phyloP scores from a whole-genome alignment of 2,113 vertebrate species.

The Coturnix japonica region DNA sequence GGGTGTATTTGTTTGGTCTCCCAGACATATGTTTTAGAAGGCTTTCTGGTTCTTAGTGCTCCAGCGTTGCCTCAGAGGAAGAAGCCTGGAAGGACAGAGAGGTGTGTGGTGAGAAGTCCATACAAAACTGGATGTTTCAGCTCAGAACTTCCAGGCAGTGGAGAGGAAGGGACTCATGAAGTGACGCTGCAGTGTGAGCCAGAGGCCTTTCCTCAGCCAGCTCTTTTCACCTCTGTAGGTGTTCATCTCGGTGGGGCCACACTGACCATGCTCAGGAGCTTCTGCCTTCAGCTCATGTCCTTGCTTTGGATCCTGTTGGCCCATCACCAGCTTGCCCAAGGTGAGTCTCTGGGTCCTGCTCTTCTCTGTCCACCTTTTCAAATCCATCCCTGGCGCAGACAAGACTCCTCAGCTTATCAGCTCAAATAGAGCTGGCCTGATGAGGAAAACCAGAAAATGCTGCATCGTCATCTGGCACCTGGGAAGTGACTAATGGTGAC shows the following conservation, averaged over 20 bases:
- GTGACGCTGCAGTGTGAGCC: background rate
- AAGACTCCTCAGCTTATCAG: background rate
- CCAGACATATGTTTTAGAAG: background rate
- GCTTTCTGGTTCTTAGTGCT: slow-evolving; percentile 5
- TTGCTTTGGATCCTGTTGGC: slow-evolving; percentile 76
- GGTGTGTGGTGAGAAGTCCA: background rate
- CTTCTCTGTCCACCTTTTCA: background rate
- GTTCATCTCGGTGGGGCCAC: slow-evolving; percentile 70
- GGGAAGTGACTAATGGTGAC: background rate
- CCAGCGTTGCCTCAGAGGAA: background rate
- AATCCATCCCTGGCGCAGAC: background rate
- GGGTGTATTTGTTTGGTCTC: background rate
- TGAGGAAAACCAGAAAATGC: background rate
- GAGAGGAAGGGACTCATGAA: background rate
- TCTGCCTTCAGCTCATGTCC: slow-evolving; percentile 75
- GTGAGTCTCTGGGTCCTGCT: slow-evolving; percentile 29
- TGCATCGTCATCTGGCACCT: background rate
- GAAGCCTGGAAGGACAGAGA: background rate
- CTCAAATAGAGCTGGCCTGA: background rate
- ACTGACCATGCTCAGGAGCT: slow-evolving; percentile 78
- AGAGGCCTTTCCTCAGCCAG: background rate
- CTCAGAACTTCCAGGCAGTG: background rate
- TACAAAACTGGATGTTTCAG: slow-evolving; percentile 21
- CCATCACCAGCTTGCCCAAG: slow-evolving; percentile 66
- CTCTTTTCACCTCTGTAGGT: slow-evolving; percentile 48